Conservation (phyloP, 2,888 invertebrate species). For the Conchocele bisecta region DNA sequence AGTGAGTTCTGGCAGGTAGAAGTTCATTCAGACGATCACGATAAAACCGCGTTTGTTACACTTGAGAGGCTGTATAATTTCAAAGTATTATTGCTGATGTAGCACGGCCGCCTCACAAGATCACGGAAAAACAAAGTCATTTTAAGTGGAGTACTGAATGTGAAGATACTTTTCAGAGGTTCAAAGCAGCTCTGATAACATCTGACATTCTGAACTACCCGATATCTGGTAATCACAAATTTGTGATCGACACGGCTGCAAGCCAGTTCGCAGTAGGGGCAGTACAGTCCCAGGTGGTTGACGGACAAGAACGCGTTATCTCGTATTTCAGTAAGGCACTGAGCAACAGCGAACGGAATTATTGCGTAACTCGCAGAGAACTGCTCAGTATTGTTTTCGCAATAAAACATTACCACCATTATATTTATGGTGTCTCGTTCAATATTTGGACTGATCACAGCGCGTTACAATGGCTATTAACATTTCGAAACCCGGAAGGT, state of each 20-base stretch:
- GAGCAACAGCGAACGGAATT: slow-evolving; percentile 1
- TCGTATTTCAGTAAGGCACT: slow-evolving; percentile 10
- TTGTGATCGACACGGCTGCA: not conserved
- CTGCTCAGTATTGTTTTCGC: not conserved
- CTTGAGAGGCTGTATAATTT: no score
- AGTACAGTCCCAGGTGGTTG: slow-evolving; percentile 1
- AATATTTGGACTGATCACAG: not conserved
- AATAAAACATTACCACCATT: not conserved
- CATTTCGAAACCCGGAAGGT: not conserved
- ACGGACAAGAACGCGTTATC: not conserved
- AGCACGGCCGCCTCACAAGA: not conserved
- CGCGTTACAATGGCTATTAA: not conserved
- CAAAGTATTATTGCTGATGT: no score
- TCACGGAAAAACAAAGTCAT: slow-evolving; percentile 3
- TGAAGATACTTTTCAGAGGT: not conserved
- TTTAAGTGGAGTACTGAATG: not conserved
- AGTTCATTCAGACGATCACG: no score
- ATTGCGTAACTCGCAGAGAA: not conserved
- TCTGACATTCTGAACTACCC: not conserved
- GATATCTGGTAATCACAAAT: no score
- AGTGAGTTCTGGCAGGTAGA: no score
- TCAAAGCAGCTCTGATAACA: not conserved
- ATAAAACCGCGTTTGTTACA: no score
- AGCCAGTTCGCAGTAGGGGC: not conserved
- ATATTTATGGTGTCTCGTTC: not conserved